phyloP scores from a whole-genome alignment of 2,888 invertebrate species.

The Minunthozetes semirufus region DNA sequence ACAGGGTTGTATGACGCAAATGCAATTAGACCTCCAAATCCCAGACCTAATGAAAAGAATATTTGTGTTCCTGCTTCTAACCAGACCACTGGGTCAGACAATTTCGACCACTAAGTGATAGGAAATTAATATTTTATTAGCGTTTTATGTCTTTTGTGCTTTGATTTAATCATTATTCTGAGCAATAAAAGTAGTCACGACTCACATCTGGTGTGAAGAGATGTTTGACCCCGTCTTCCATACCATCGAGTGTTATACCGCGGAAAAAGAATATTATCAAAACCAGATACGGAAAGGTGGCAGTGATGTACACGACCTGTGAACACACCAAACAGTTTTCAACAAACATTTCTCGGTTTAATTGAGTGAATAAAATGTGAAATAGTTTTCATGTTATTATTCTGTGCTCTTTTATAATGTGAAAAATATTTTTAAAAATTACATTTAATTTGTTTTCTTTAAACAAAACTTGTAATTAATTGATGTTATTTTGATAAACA shows the following conservation, averaged over 20 bases:
- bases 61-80: constrained; percentile 95
- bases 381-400: not conserved
- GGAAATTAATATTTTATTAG: not conserved
- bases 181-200: constrained; percentile 2
- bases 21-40: constrained; percentile 91
- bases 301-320: constrained; percentile 79
- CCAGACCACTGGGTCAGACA: constrained; percentile 92
- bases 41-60: constrained; percentile 89
- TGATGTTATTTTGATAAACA: too few species aligned
- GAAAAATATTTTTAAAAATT: not conserved
- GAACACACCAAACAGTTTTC: not conserved
- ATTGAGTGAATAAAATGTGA: not conserved
- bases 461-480: too few species aligned
- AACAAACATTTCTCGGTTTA: not conserved
- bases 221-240: constrained; percentile 76
- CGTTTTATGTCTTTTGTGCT: not conserved
- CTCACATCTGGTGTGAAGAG: constrained; percentile 76
- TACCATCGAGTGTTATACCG: constrained; percentile 80
- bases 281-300: constrained; percentile 92
- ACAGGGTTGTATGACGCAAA: constrained; percentile 95
- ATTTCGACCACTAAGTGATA: constrained; percentile 64
- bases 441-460: too few species aligned
- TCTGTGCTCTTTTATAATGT: not conserved
- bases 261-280: constrained; percentile 91
- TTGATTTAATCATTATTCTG: not conserved